These are phyloP conservation scores for Pseudois nayaur DNA, from an alignment of 2,113 vertebrate species.

Conservation along the genomic window DNA sequence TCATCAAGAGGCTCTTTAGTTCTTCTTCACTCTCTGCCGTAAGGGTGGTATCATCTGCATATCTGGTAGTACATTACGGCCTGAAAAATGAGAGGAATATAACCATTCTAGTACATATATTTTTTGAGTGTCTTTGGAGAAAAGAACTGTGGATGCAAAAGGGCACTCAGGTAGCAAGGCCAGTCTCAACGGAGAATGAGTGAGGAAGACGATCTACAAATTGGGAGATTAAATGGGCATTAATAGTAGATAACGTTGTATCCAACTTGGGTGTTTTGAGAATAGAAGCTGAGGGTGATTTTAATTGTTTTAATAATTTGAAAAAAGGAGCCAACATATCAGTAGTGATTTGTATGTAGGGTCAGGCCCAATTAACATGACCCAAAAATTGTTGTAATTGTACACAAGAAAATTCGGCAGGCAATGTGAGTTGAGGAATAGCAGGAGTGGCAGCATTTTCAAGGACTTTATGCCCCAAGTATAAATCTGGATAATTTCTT, in stretches of 20 bases:
- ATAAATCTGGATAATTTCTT: neutral
- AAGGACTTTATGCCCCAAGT: neutral
- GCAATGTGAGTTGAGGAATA: neutral
- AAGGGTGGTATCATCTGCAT: neutral
- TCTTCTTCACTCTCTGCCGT: neutral
- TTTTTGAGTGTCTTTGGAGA: neutral
- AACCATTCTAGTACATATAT: neutral
- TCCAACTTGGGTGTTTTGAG: neutral
- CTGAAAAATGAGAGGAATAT: neutral
- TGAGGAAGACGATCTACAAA: neutral
- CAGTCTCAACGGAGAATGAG: neutral
- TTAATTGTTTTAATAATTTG: neutral
- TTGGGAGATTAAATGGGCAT: neutral
- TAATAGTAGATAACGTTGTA: neutral
- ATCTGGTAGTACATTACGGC: fast-evolving
- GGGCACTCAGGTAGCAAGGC: neutral
- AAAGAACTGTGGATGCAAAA: neutral
- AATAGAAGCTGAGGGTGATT: neutral
- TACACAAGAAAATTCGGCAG: neutral
- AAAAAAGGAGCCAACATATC: neutral
- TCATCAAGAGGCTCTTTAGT: neutral
- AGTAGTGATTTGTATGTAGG: neutral
- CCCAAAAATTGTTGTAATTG: neutral
- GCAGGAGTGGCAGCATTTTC: neutral
- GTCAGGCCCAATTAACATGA: neutral